Conservation (phyloP, 1,140 invertebrate genomes). For the Drosophila kanapiae region DNA sequence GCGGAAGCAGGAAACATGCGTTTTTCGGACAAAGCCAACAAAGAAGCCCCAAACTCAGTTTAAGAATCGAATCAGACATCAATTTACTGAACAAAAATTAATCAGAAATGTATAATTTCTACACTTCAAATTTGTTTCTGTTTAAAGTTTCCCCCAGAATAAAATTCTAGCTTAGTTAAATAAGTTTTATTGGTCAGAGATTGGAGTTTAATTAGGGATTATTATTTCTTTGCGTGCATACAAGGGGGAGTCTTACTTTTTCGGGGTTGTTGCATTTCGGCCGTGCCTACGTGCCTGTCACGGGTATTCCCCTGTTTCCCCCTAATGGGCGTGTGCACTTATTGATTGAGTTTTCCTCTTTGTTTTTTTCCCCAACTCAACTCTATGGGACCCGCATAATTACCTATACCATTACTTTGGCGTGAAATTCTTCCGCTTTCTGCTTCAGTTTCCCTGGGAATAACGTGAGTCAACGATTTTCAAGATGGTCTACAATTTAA, state of each 20-base stretch:
- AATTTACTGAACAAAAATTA: background rate
- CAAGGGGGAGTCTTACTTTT: background rate
- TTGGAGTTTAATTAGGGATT: background rate
- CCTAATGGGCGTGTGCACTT: conserved; percentile 37
- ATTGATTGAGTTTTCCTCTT: conserved; percentile 58
- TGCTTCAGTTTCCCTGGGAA: conserved; percentile 56
- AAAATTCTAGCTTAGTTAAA: background rate
- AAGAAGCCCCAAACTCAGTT: conserved; percentile 11
- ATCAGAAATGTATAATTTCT: background rate
- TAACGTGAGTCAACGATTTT: conserved; percentile 69
- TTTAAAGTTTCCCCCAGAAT: background rate
- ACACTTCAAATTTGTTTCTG: background rate
- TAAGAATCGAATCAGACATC: conserved; percentile 22
- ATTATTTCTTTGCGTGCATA: conserved; percentile 4
- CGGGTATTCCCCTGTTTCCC: conserved; percentile 23
- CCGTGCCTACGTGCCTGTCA: conserved; percentile 43
- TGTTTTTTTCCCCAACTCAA: background rate
- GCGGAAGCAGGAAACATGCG: conserved; percentile 76
- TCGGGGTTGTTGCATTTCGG: conserved; percentile 28
- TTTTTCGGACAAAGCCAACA: conserved; percentile 61
- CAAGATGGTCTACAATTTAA: conserved; percentile 35
- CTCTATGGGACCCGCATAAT: conserved; percentile 49
- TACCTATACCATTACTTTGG: conserved; percentile 35
- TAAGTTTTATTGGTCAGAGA: background rate
- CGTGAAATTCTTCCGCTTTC: conserved; percentile 50